Evolutionary conservation across 2,797 vertebrate genomes (phyloP).

Genomic region (Xiphophorus birchmanni): DNA sequence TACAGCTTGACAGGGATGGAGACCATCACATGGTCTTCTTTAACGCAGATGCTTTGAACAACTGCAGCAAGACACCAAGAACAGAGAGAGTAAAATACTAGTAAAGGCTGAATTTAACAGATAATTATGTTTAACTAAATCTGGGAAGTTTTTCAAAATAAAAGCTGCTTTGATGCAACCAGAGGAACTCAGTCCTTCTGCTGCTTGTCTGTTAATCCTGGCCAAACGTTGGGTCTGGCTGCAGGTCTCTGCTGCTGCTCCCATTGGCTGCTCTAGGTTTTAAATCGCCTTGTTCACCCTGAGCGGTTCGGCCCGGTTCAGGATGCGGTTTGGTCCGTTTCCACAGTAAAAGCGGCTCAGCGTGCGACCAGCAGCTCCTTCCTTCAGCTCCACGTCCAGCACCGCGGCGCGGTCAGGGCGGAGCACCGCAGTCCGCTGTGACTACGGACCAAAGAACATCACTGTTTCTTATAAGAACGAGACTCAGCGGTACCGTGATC

Average conservation of each 20-base stretch:
- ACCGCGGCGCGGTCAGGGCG: no score
- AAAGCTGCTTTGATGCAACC: not conserved
- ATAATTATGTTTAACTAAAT: not conserved
- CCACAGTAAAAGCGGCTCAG: not conserved
- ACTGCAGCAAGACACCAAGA: slow-evolving; percentile 62
- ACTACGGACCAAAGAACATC: no score
- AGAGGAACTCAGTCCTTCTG: not conserved
- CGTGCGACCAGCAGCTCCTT: no score
- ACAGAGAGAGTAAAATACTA: not conserved
- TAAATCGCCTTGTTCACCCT: not conserved
- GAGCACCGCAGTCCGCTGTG: no score
- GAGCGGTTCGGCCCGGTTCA: not conserved
- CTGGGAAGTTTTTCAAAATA: not conserved
- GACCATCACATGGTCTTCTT: slow-evolving; percentile 67
- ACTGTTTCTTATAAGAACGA: no score
- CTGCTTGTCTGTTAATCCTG: not conserved
- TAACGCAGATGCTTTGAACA: slow-evolving; percentile 71
- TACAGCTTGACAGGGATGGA: slow-evolving; percentile 77
- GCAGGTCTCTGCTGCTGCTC: not conserved
- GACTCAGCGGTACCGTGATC: no score
- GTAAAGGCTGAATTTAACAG: not conserved
- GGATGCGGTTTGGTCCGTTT: not conserved
- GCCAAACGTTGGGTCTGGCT: not conserved
- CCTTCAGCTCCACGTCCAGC: no score
- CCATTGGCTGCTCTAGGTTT: not conserved